Conservation (phyloP, 2,113 vertebrate species). For the Ciconia stormi region DNA sequence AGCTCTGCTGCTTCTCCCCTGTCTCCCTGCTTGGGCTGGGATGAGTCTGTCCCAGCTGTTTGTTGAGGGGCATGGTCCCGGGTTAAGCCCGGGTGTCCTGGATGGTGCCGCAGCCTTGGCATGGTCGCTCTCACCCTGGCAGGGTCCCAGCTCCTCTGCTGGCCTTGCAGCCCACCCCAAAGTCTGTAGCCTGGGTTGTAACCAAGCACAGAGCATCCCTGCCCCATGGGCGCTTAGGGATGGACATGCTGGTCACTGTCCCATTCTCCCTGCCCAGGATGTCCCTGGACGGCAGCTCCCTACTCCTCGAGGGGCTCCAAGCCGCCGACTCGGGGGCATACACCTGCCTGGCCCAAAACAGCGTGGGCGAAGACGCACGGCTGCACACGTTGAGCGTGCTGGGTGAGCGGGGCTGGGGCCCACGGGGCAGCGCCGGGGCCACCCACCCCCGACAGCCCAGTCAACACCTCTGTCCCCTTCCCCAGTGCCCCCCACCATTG, state of each 20-base stretch:
- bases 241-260: background rate
- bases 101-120: background rate
- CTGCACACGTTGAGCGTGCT: conserved; percentile 81
- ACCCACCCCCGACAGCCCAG: rapidly evolving
- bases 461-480: background rate
- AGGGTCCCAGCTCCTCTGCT: background rate
- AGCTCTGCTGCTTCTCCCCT: background rate
- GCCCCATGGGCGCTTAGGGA: rapidly evolving
- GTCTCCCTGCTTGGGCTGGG: background rate
- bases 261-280: conserved; percentile 36
- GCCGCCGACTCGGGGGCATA: conserved; percentile 83
- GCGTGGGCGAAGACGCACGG: conserved; percentile 80
- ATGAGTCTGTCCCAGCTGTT: background rate
- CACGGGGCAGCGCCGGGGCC: rapidly evolving
- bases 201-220: background rate
- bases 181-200: background rate
- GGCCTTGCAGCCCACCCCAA: background rate
- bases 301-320: conserved; percentile 78
- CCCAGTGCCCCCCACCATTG: conserved; percentile 84
- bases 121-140: background rate
- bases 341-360: conserved; percentile 84
- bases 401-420: conserved; percentile 69
- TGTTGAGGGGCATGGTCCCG: background rate
- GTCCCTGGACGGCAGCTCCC: conserved; percentile 74
- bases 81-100: background rate